Evolutionary conservation across 2,888 invertebrate genomes (phyloP).

Genomic region (Drosophila tanythrix): DNA sequence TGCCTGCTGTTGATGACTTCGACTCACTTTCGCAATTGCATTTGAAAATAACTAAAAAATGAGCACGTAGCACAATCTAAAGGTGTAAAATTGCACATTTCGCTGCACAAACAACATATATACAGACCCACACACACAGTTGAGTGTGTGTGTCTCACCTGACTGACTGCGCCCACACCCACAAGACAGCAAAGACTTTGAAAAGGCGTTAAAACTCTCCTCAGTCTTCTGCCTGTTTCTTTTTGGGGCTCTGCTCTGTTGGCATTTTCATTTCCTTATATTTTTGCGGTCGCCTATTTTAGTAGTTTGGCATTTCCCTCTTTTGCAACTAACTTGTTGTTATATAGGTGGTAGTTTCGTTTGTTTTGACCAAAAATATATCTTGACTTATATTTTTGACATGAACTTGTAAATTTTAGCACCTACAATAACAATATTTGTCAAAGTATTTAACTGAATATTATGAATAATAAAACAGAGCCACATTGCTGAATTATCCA

Average conservation of each 20-base stretch:
- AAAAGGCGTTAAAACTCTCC: slow-evolving; percentile 29
- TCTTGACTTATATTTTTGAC: slow-evolving; percentile 37
- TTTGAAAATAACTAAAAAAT: slow-evolving; percentile 48
- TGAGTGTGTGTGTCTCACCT: slow-evolving; percentile 47
- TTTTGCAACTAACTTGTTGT: slow-evolving; percentile 41
- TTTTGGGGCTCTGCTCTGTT: slow-evolving; percentile 38
- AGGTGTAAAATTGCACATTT: slow-evolving; percentile 78
- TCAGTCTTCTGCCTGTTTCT: slow-evolving; percentile 13
- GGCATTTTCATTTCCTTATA: slow-evolving; percentile 66
- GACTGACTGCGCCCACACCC: slow-evolving; percentile 64
- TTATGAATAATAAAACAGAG: slow-evolving; percentile 2
- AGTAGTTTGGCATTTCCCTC: slow-evolving; percentile 53
- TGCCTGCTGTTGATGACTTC: slow-evolving; percentile 30
- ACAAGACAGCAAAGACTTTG: slow-evolving; percentile 14
- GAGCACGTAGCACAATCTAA: slow-evolving; percentile 63
- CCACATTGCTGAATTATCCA: slow-evolving; percentile 46
- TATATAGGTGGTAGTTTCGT: slow-evolving; percentile 26
- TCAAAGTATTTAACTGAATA: slow-evolving; percentile 12
- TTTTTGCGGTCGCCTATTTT: slow-evolving; percentile 27
- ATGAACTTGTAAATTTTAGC: slow-evolving; percentile 65
- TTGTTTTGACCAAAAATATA: slow-evolving; percentile 27
- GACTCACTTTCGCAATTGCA: slow-evolving; percentile 77
- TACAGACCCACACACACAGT: slow-evolving; percentile 14
- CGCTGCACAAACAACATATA: slow-evolving; percentile 59
- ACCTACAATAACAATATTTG: slow-evolving; percentile 59